These are phyloP conservation scores for Origma solitaria DNA, from an alignment of 2,113 vertebrate genomes.

Conservation along the genomic window DNA sequence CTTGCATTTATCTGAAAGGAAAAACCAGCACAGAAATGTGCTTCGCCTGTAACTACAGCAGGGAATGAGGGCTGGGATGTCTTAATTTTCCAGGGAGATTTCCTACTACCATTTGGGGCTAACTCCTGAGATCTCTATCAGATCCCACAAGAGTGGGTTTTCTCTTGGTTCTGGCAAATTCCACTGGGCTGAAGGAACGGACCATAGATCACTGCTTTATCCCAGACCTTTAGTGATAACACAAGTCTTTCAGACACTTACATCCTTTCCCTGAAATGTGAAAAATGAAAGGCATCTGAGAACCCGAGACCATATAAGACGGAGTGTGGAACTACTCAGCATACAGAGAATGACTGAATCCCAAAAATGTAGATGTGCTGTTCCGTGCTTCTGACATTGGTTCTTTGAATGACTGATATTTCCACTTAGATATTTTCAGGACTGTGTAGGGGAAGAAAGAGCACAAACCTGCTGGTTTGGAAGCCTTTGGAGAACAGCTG, in stretches of 20 bases:
- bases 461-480: neutral
- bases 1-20: neutral
- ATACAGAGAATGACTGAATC: rapidly evolving
- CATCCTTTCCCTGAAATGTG: neutral
- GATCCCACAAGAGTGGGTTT: neutral
- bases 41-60: neutral
- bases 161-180: neutral
- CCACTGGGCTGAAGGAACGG: rapidly evolving
- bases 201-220: neutral
- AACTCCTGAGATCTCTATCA: neutral
- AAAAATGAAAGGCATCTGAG: neutral
- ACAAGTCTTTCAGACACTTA: neutral
- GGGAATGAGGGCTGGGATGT: neutral
- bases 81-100: neutral
- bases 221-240: neutral
- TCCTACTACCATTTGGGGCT: neutral
- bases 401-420: neutral
- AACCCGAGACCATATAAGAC: neutral
- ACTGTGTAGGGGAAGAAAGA: neutral
- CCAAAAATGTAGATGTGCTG: neutral
- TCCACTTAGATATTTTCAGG: neutral
- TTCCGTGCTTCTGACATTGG: neutral
- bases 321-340: neutral
- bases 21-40: neutral
- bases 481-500: neutral